Evolutionary conservation across 2,888 invertebrate species (phyloP).

Genomic region (Eristalinus sepulchralis): DNA sequence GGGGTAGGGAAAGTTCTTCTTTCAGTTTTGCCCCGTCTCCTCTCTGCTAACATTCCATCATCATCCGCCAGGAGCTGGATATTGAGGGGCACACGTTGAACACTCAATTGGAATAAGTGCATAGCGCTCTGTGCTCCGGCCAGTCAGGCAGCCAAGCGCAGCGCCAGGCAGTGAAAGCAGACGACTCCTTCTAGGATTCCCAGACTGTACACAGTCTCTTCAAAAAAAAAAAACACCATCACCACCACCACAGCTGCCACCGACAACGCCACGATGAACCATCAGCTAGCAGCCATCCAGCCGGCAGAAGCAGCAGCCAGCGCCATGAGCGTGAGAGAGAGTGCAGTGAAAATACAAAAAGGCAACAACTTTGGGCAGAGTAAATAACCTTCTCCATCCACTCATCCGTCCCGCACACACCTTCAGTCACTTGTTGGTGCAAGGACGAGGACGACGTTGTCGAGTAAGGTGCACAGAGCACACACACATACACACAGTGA

Average conservation of each 20-base stretch:
- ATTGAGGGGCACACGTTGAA: conserved; percentile 50
- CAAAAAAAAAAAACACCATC: conserved; percentile 2
- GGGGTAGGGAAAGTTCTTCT: conserved; percentile 54
- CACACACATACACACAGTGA: not conserved
- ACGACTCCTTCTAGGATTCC: conserved; percentile 1
- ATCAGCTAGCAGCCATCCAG: not conserved
- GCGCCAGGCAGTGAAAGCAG: not conserved
- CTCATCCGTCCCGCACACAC: not conserved
- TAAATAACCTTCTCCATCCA: not conserved
- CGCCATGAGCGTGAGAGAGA: not conserved
- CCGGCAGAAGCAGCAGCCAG: not conserved
- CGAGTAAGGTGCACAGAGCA: not conserved
- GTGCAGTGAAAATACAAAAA: not conserved
- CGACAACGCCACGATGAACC: not conserved
- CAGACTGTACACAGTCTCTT: not conserved
- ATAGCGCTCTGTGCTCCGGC: conserved; percentile 5
- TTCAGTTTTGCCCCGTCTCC: conserved; percentile 38
- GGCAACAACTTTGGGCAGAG: not conserved
- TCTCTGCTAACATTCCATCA: conserved; percentile 51
- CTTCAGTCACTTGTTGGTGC: not conserved
- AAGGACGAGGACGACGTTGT: not conserved
- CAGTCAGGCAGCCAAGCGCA: not conserved
- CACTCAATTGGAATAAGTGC: conserved; percentile 68
- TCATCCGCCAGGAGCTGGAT: not conserved
- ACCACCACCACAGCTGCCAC: not conserved